Percentiles rank a stretch among this genome's conserved stretches.
These are phyloP conservation scores for Phocoena sinus DNA, from an alignment of 2,113 vertebrate species.

Conservation along the genomic window DNA sequence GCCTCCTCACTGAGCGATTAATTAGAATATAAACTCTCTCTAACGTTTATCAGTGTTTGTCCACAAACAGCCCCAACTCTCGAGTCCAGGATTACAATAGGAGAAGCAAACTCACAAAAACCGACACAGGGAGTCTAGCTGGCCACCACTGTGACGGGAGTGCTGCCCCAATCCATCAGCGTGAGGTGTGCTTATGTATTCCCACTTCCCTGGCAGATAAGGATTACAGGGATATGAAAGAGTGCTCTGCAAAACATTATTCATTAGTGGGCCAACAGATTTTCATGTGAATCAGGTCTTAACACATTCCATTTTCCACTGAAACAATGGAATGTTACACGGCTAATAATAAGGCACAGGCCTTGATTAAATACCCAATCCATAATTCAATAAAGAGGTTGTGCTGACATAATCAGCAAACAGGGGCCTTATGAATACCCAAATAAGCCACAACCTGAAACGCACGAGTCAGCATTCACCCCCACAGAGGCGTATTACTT, in stretches of 20 bases:
- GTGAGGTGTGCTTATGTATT: neutral
- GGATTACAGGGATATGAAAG: constrained; percentile 33
- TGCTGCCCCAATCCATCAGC: accelerated
- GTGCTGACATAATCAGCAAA: constrained; percentile 77
- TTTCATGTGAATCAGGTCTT: constrained; percentile 32
- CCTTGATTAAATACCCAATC: constrained; percentile 79
- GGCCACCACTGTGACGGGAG: neutral
- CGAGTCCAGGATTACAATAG: neutral
- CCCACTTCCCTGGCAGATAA: neutral
- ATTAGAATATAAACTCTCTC: neutral
- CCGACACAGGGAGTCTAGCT: accelerated
- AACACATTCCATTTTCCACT: constrained; percentile 50
- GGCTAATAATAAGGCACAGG: constrained; percentile 52
- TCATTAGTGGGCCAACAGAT: constrained; percentile 42
- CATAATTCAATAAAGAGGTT: constrained; percentile 78
- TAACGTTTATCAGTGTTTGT: neutral
- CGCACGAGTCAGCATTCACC: constrained; percentile 52
- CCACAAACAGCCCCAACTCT: neutral
- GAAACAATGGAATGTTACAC: constrained; percentile 63
- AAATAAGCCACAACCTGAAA: constrained; percentile 62
- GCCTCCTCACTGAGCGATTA: neutral
- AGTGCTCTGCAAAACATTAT: constrained; percentile 34
- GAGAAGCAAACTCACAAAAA: neutral
- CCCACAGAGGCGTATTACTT: constrained; percentile 6
- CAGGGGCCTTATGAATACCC: constrained; percentile 68